A percentile compares a stretch with the other conserved stretches of the same genome.
Conservation (phyloP, 2,888 invertebrate species). For the Eristalis pertinax region DNA sequence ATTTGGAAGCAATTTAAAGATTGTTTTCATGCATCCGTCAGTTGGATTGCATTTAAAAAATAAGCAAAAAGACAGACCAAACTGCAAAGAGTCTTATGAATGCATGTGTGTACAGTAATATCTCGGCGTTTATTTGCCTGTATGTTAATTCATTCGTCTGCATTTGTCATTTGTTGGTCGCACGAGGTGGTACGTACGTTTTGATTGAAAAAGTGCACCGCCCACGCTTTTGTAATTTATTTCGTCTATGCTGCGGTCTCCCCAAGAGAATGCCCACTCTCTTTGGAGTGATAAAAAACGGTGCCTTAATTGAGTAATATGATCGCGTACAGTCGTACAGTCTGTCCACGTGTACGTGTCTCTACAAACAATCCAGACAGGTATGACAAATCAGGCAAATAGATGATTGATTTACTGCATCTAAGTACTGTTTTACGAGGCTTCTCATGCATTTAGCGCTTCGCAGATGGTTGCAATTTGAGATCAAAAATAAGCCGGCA, state of each 20-base stretch:
- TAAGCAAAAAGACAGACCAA: not conserved
- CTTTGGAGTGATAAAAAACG: not conserved
- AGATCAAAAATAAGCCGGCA: not conserved
- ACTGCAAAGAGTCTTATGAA: not conserved
- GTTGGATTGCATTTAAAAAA: conserved; percentile 1
- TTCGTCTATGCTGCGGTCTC: conserved; percentile 9
- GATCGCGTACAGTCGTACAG: not conserved
- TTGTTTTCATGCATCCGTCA: conserved; percentile 7
- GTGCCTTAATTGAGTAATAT: conserved; percentile 1
- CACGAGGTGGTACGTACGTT: conserved; percentile 4
- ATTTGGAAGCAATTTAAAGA: not conserved
- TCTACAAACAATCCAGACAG: not conserved
- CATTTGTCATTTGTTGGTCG: conserved; percentile 26
- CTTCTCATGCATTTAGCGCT: not conserved
- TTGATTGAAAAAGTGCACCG: conserved; percentile 59
- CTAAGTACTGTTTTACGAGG: too few relatives aligned
- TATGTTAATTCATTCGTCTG: conserved; percentile 10
- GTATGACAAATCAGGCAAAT: not conserved
- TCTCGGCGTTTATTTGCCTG: not conserved
- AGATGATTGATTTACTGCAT: not conserved
- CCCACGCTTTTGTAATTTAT: conserved; percentile 56
- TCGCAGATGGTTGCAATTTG: not conserved
- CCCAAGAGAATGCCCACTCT: not conserved
- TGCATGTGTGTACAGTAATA: conserved; percentile 13
- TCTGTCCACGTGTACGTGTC: not conserved